Percentiles rank a stretch among this genome's conserved stretches.
Evolutionary conservation across 2,888 invertebrate genomes (phyloP).

Genomic region (Luffia ferchaultella): DNA sequence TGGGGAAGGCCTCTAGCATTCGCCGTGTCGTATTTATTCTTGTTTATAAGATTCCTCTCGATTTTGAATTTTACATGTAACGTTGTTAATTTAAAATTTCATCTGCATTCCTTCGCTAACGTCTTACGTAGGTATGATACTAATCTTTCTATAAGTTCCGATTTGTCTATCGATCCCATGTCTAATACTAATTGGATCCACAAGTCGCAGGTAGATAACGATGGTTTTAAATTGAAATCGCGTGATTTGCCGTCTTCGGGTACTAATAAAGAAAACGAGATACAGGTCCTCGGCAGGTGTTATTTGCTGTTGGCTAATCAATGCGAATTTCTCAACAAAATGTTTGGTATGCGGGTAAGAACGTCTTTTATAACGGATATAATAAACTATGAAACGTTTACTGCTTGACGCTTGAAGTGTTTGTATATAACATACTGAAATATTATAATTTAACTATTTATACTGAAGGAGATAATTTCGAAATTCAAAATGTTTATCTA

Average conservation of each 20-base stretch:
- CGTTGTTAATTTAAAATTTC: slow-evolving; percentile 30
- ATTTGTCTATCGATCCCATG: slow-evolving; percentile 19
- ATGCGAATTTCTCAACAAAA: slow-evolving; percentile 35
- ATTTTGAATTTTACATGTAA: slow-evolving; percentile 37
- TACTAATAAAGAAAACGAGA: not conserved
- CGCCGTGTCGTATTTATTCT: slow-evolving; percentile 28
- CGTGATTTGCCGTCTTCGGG: not conserved
- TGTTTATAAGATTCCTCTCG: slow-evolving; percentile 40
- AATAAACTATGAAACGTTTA: not conserved
- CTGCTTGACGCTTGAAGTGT: no score
- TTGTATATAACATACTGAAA: no score
- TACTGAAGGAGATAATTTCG: no score
- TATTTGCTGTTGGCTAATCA: slow-evolving; percentile 41
- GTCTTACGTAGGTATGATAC: slow-evolving; percentile 24
- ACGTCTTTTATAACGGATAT: not conserved
- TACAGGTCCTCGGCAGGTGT: slow-evolving; percentile 25
- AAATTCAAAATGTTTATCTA: no score
- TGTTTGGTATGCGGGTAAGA: slow-evolving; percentile 45
- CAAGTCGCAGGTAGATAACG: slow-evolving; percentile 1
- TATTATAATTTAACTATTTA: no score
- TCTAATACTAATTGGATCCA: slow-evolving; percentile 29
- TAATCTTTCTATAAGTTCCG: not conserved
- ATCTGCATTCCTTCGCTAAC: slow-evolving; percentile 31
- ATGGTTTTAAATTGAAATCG: not conserved
- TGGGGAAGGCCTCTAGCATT: slow-evolving; percentile 23